Conservation (phyloP, 1,140 invertebrate species). For the Sogatella furcifera region DNA sequence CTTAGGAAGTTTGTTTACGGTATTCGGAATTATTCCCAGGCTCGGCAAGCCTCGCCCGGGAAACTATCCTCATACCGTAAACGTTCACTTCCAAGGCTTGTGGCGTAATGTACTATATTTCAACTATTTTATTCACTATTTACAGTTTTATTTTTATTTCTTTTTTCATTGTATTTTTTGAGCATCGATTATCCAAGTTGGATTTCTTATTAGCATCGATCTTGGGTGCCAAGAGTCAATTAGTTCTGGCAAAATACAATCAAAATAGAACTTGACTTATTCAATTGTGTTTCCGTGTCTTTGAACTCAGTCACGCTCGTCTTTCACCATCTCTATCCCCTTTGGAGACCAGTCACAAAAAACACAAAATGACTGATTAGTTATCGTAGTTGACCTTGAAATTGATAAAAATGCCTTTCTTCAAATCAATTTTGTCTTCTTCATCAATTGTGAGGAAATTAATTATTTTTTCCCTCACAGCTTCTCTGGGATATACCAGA, state of each 20-base stretch:
- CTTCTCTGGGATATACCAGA: no score
- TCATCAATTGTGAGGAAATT: no score
- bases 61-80: no score
- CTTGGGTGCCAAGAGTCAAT: constrained; percentile 25
- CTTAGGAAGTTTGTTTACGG: no score
- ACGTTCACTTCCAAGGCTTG: no score
- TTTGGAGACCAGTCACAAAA: constrained; percentile 20
- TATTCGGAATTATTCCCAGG: no score
- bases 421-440: neutral
- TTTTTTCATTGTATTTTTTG: no score
- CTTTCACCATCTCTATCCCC: constrained; percentile 10
- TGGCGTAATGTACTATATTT: no score
- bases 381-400: constrained; percentile 19
- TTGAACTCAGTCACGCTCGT: constrained; percentile 22
- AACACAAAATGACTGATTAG: constrained; percentile 4
- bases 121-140: no score
- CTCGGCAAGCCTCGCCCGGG: no score
- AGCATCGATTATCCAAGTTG: constrained; percentile 14
- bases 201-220: constrained; percentile 25
- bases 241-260: constrained; percentile 29
- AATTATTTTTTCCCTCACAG: no score
- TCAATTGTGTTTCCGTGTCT: constrained; percentile 19
- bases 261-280: constrained; percentile 25
- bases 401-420: neutral
- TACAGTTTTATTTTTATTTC: no score